Percentiles rank a stretch among this genome's conserved stretches.
These are phyloP conservation scores for Leptinotarsa juncta DNA, from an alignment of 2,888 invertebrate species.

Conservation along the genomic window DNA sequence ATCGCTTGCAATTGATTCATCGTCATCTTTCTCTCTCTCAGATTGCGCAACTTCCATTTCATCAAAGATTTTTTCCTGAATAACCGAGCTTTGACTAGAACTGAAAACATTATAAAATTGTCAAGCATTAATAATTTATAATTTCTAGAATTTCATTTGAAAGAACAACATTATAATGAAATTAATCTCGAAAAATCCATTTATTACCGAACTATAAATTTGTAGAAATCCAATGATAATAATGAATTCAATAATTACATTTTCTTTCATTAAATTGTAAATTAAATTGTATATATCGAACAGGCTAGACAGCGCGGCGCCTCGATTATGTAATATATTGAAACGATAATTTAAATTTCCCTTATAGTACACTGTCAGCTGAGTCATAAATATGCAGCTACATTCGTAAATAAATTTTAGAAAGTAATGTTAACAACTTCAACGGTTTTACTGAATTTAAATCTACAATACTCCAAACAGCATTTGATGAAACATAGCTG, in stretches of 20 bases:
- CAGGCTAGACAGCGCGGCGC: background rate
- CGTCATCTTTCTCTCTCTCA: constrained; percentile 2
- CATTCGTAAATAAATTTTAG: background rate
- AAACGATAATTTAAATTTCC: background rate
- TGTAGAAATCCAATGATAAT: constrained; percentile 2
- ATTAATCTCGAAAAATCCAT: background rate
- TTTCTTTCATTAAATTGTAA: background rate
- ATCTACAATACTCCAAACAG: constrained; percentile 1
- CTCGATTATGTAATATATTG: background rate
- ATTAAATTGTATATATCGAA: background rate
- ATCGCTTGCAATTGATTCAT: constrained; percentile 1
- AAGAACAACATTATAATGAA: constrained; percentile 1
- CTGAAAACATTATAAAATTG: constrained; percentile 1
- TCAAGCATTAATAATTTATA: constrained; percentile 3
- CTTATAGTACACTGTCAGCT: background rate
- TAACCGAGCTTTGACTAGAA: constrained; percentile 1
- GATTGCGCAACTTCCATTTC: constrained; percentile 7
- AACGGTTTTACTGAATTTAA: background rate
- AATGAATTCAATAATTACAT: background rate
- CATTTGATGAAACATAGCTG: background rate
- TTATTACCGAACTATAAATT: background rate
- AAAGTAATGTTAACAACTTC: background rate
- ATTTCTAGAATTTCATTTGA: constrained; percentile 2
- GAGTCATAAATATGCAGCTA: constrained; percentile 1
- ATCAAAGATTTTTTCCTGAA: background rate